phyloP scores from a whole-genome alignment of 2,888 invertebrate species.

The Leucophenga montana region DNA sequence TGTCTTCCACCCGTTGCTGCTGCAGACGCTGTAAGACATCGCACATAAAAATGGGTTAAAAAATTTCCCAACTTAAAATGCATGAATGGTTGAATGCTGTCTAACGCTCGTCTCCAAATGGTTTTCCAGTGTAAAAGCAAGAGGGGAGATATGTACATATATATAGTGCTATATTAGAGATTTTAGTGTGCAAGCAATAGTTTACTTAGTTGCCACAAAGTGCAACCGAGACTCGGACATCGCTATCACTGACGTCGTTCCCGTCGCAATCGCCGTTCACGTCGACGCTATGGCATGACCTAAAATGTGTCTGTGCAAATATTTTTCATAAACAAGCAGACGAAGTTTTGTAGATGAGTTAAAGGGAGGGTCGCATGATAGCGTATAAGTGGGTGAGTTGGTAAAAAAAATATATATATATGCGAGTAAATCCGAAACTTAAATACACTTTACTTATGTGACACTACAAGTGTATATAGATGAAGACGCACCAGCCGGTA shows the following conservation, averaged over 20 bases:
- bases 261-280: neutral
- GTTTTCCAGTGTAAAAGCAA: too few relatives aligned
- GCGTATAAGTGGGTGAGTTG: neutral
- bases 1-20: neutral
- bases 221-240: constrained; percentile 2
- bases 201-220: constrained; percentile 23
- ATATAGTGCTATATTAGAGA: neutral
- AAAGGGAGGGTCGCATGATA: neutral
- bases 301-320: constrained; percentile 28
- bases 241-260: neutral
- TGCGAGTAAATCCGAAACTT: too few relatives aligned
- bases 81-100: constrained; percentile 12
- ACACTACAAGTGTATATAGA: too few relatives aligned
- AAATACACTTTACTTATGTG: too few relatives aligned
- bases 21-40: neutral
- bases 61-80: constrained; percentile 15
- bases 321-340: constrained; percentile 23
- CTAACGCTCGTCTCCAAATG: neutral
- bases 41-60: neutral
- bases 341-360: neutral
- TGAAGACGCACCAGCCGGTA: too few relatives aligned
- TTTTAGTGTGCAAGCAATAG: neutral
- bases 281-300: neutral
- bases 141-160: neutral
- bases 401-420: too few relatives aligned